Conservation (phyloP, 2,797 vertebrate genomes). For the Xerus rutilus region DNA sequence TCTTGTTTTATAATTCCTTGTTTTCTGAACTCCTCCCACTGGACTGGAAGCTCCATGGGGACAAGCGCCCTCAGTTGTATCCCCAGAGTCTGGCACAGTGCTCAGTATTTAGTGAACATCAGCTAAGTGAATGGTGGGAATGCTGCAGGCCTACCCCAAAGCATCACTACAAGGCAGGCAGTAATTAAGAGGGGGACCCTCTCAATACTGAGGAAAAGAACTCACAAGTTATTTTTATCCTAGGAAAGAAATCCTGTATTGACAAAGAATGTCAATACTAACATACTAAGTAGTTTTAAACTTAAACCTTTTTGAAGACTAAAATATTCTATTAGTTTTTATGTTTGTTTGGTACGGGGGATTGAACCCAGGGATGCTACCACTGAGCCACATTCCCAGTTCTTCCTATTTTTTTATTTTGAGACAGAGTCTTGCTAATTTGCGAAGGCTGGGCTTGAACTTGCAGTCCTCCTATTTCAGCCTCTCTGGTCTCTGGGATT, state of each 20-base stretch:
- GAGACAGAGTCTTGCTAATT: background rate
- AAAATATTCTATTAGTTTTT: background rate
- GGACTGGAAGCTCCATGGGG: background rate
- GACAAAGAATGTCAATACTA: background rate
- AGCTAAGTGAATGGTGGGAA: background rate
- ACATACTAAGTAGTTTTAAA: constrained; percentile 16
- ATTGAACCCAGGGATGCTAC: background rate
- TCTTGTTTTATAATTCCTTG: background rate
- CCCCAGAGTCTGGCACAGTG: background rate
- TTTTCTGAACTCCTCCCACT: background rate
- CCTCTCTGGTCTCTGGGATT: background rate
- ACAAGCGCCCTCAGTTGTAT: background rate
- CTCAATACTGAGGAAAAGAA: background rate
- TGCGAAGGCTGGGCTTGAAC: background rate
- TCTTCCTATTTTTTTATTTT: background rate
- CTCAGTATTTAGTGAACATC: background rate
- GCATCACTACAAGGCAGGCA: background rate
- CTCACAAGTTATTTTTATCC: background rate
- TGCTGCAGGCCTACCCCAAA: background rate
- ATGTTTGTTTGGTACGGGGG: background rate
- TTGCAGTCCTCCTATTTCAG: background rate
- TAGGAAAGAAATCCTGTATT: constrained; percentile 16
- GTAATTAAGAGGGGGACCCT: background rate
- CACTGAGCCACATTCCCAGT: background rate
- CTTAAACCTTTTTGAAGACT: background rate